Percentiles rank a stretch among this genome's conserved stretches.
Evolutionary conservation across 2,888 invertebrate genomes (phyloP).

Genomic region (Troides oblongomaculatus): DNA sequence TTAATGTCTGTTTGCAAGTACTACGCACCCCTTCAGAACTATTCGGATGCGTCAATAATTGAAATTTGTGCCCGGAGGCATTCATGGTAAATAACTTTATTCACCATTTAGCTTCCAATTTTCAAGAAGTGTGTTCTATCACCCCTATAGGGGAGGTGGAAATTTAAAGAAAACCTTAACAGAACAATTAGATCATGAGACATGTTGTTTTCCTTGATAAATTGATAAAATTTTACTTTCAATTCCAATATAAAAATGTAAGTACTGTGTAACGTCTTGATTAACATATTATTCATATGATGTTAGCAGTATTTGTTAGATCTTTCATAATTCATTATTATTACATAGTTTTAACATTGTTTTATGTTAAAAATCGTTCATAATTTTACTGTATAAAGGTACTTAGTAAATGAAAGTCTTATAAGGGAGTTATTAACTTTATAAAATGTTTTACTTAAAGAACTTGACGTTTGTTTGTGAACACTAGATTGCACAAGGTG

Average conservation of each 20-base stretch:
- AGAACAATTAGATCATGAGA: background rate
- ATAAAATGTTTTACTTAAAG: background rate
- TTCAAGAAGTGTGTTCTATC: slow-evolving; percentile 58
- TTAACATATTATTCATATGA: too few species aligned
- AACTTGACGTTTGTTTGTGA: background rate
- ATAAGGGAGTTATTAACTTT: background rate
- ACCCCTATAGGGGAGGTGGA: slow-evolving; percentile 41
- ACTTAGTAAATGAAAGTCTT: background rate
- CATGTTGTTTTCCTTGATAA: background rate
- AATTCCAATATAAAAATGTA: too few species aligned
- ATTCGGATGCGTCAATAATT: slow-evolving; percentile 80
- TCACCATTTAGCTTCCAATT: slow-evolving; percentile 76
- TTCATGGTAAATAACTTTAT: slow-evolving; percentile 79
- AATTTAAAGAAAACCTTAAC: slow-evolving; percentile 29
- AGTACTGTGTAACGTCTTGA: too few species aligned
- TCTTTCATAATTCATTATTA: too few species aligned
- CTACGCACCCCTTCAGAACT: slow-evolving; percentile 66
- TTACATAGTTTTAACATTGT: background rate
- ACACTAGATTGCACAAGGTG: slow-evolving; percentile 41
- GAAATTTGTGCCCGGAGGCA: slow-evolving; percentile 81
- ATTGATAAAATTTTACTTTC: background rate
- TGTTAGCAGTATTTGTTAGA: too few species aligned
- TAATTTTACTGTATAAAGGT: background rate
- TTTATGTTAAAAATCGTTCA: background rate
- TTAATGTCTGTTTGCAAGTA: slow-evolving; percentile 44